These are phyloP conservation scores for Caenorhabditis zanzibari DNA, from an alignment of 2,888 invertebrate genomes.

Conservation along the genomic window DNA sequence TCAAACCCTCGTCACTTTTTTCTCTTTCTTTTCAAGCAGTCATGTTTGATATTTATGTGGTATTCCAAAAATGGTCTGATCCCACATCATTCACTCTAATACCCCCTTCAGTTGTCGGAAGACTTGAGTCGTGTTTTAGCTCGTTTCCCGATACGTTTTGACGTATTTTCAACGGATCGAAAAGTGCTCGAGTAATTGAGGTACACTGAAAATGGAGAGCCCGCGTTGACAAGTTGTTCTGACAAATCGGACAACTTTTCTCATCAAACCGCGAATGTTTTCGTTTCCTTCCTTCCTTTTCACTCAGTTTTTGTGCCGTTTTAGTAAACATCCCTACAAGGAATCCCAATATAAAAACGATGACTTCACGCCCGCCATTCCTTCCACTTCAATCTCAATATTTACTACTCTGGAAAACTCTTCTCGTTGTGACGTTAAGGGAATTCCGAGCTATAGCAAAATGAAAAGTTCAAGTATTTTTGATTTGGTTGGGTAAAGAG, in stretches of 20 bases:
- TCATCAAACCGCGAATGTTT: constrained; percentile 45
- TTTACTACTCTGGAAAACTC: constrained; percentile 30
- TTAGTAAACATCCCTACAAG: constrained; percentile 56
- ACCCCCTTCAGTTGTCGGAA: constrained; percentile 52
- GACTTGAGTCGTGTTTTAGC: constrained; percentile 46
- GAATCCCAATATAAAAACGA: constrained; percentile 38
- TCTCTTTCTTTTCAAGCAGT: neutral
- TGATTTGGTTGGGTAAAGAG: neutral
- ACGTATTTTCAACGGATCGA: constrained; percentile 13
- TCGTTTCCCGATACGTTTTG: constrained; percentile 40
- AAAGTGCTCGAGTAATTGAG: constrained; percentile 18
- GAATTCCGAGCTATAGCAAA: constrained; percentile 25
- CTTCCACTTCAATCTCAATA: constrained; percentile 42
- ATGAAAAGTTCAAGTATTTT: constrained; percentile 65
- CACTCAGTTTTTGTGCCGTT: constrained; percentile 16
- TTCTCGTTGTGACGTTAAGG: constrained; percentile 30
- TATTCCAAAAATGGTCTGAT: constrained; percentile 42
- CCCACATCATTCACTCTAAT: constrained; percentile 59
- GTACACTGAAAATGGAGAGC: too few species aligned
- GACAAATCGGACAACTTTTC: constrained; percentile 46
- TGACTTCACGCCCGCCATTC: constrained; percentile 35
- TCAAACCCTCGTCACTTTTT: constrained; percentile 10
- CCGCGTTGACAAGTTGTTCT: constrained; percentile 51
- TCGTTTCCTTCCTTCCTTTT: constrained; percentile 19
- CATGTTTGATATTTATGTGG: constrained; percentile 33